phyloP scores from a whole-genome alignment of 2,888 invertebrate species.

The Lasiommata megera region DNA sequence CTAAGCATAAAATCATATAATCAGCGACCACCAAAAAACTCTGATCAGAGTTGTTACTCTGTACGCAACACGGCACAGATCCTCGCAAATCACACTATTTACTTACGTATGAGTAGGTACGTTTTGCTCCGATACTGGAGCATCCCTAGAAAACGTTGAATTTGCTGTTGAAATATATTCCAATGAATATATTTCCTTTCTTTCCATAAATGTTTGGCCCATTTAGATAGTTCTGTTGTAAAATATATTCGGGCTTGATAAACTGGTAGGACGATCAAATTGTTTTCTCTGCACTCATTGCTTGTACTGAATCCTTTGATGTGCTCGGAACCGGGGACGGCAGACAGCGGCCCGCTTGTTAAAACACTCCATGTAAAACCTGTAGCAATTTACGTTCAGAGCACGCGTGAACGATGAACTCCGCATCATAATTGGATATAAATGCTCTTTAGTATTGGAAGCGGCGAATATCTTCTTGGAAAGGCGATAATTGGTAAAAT shows the following conservation, averaged over 20 bases:
- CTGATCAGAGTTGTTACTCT: no score
- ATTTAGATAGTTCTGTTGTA: not conserved
- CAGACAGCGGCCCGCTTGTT: constrained; percentile 61
- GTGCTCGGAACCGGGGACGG: constrained; percentile 42
- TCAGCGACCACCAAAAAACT: no score
- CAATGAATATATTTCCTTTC: no score
- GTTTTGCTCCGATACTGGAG: no score
- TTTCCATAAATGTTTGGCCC: not conserved
- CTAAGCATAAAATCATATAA: no score
- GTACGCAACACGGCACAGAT: no score
- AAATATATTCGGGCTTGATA: not conserved
- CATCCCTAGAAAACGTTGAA: no score
- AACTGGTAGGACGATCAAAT: constrained; percentile 18
- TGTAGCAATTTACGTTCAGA: constrained; percentile 63
- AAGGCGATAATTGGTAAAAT: constrained; percentile 35
- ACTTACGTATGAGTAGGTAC: no score
- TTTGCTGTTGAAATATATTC: no score
- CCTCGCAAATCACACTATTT: no score
- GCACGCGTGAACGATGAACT: constrained; percentile 55
- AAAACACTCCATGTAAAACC: constrained; percentile 50
- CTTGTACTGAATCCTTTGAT: constrained; percentile 52
- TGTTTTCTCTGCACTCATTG: constrained; percentile 43
- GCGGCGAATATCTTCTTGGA: constrained; percentile 55
- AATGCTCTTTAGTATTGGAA: constrained; percentile 50
- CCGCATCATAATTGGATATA: constrained; percentile 49